A percentile compares a stretch with the other conserved stretches of the same genome.
These are phyloP conservation scores for Urophycis tenuis DNA, from an alignment of 2,797 vertebrate genomes.

Conservation along the genomic window DNA sequence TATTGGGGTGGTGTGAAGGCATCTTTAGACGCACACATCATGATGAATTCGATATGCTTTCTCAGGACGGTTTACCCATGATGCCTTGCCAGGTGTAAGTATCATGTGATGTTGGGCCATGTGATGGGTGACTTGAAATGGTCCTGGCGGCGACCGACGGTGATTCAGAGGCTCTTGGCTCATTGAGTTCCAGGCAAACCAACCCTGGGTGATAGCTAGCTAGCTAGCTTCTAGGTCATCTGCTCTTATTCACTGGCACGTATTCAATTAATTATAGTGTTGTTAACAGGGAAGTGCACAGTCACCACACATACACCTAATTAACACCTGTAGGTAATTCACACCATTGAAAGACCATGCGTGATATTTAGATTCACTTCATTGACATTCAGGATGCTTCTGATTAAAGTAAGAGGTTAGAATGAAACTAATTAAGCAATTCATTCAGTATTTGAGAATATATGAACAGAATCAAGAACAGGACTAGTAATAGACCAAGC, in stretches of 20 bases:
- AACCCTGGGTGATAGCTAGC: not conserved
- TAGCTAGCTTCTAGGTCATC: not conserved
- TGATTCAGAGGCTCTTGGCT: not conserved
- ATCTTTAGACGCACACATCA: not conserved
- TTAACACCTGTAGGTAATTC: not conserved
- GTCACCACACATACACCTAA: not conserved
- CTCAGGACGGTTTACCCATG: no score
- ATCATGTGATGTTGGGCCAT: not conserved
- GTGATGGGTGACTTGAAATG: not conserved
- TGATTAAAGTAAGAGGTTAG: not conserved
- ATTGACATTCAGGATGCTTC: not conserved
- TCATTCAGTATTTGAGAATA: not conserved
- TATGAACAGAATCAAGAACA: not conserved
- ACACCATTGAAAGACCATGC: not conserved
- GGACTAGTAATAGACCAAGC: no score
- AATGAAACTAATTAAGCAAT: not conserved
- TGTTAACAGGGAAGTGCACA: not conserved
- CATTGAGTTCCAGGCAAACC: not conserved
- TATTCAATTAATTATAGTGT: not conserved
- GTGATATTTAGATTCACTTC: not conserved
- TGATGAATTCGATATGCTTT: no score
- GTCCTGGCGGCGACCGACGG: not conserved
- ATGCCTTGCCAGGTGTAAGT: not conserved
- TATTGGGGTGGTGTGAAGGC: not conserved
- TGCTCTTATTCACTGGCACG: not conserved